These are phyloP conservation scores for Mesorhabditis sp. DNA, from an alignment of 2,888 invertebrate genomes.

Conservation along the genomic window DNA sequence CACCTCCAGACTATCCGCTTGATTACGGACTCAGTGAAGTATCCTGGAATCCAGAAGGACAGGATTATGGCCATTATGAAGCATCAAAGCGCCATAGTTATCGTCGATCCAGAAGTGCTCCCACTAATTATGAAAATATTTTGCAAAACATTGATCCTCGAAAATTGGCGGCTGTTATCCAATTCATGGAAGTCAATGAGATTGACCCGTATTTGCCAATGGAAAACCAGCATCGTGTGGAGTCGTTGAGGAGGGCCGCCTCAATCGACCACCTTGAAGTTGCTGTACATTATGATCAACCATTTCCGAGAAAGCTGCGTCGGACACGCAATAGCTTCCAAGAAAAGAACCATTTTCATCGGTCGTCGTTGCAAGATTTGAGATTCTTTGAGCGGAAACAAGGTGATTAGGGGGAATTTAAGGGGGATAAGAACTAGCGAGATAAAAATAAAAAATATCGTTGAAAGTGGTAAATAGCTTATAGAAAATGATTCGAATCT, in stretches of 20 bases:
- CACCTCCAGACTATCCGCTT: not conserved
- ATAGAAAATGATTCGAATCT: slow-evolving; percentile 12
- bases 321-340: not conserved
- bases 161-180: slow-evolving; percentile 17
- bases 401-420: not conserved
- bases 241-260: not conserved
- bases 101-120: slow-evolving; percentile 1
- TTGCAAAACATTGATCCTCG: slow-evolving; percentile 11
- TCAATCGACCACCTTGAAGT: not conserved
- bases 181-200: slow-evolving; percentile 18
- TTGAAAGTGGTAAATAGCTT: not conserved
- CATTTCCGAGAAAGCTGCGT: not conserved
- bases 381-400: slow-evolving; percentile 1
- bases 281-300: not conserved
- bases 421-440: not conserved
- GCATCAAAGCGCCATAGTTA: not conserved
- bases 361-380: slow-evolving; percentile 4
- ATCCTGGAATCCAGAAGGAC: slow-evolving; percentile 5
- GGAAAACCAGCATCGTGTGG: not conserved
- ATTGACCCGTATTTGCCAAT: slow-evolving; percentile 16
- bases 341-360: slow-evolving; percentile 4
- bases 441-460: not conserved
- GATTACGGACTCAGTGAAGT: not conserved
- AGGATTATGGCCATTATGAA: not conserved
- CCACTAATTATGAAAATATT: slow-evolving; percentile 6